Percentiles rank a stretch among this genome's conserved stretches.
Evolutionary conservation across 2,113 vertebrate species (phyloP).

Genomic region (Stigmatopora nigra): DNA sequence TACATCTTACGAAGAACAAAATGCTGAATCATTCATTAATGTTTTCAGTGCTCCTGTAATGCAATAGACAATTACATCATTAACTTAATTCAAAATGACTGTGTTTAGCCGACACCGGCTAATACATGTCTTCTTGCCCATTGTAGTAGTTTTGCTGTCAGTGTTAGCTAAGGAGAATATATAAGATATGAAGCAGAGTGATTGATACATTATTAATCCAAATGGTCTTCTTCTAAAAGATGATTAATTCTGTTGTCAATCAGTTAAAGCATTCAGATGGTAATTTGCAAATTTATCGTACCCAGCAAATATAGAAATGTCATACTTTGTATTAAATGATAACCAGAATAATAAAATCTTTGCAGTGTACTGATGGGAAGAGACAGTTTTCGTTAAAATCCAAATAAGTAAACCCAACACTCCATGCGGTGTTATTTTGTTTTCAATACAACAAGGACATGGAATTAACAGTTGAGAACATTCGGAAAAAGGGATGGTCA

Average conservation of each 20-base stretch:
- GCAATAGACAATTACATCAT: not conserved
- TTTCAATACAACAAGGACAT: not conserved
- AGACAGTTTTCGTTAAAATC: not conserved
- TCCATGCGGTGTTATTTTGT: not conserved
- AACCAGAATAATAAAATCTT: not conserved
- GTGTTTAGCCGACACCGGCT: not conserved
- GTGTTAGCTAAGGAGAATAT: not conserved
- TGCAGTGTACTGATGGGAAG: not conserved
- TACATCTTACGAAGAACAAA: not conserved
- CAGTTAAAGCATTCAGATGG: not conserved
- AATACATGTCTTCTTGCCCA: not conserved
- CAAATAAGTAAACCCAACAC: not conserved
- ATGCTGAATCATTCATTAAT: not conserved
- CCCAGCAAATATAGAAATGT: not conserved
- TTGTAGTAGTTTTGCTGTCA: not conserved
- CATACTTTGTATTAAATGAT: not conserved
- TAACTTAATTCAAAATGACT: not conserved
- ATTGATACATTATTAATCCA: not conserved
- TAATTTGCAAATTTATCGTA: not conserved
- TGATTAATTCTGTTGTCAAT: not conserved
- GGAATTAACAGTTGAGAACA: constrained; percentile 1
- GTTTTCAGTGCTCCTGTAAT: not conserved
- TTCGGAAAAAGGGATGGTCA: not conserved
- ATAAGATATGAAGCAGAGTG: not conserved
- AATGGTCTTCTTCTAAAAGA: not conserved